Conservation (phyloP, 2,113 vertebrate species). For the Orycteropus afer region DNA sequence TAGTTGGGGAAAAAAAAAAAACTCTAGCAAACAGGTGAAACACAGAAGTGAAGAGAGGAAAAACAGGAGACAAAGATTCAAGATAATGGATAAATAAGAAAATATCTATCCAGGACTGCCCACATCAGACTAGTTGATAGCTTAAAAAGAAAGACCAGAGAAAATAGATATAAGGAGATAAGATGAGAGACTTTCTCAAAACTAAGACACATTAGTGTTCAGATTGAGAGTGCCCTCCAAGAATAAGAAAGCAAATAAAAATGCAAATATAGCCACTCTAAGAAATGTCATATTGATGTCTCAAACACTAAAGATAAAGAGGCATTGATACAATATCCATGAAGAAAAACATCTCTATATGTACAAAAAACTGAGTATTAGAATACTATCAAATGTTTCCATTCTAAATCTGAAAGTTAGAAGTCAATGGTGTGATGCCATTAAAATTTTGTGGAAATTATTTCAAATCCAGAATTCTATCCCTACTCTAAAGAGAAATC, state of each 20-base stretch:
- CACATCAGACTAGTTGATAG: background rate
- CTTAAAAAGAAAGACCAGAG: background rate
- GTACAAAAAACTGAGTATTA: background rate
- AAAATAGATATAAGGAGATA: background rate
- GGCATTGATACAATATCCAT: background rate
- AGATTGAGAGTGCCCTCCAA: background rate
- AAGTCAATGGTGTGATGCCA: background rate
- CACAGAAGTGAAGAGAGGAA: background rate
- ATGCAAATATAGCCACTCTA: background rate
- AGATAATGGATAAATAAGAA: background rate
- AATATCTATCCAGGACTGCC: background rate
- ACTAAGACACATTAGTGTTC: background rate
- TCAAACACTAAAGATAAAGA: conserved; percentile 1
- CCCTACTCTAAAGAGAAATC: background rate
- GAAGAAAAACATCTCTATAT: background rate
- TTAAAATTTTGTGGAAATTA: background rate
- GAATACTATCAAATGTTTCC: background rate
- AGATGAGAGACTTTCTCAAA: background rate
- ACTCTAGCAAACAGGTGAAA: background rate
- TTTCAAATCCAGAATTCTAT: background rate
- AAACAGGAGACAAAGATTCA: background rate
- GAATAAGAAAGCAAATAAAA: conserved; percentile 32
- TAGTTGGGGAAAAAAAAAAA: background rate
- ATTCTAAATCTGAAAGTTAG: background rate
- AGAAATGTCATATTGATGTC: background rate